A percentile compares a stretch with the other conserved stretches of the same genome.
Evolutionary conservation across 1,140 invertebrate species (phyloP).

Genomic region (Drosophila murphyi): DNA sequence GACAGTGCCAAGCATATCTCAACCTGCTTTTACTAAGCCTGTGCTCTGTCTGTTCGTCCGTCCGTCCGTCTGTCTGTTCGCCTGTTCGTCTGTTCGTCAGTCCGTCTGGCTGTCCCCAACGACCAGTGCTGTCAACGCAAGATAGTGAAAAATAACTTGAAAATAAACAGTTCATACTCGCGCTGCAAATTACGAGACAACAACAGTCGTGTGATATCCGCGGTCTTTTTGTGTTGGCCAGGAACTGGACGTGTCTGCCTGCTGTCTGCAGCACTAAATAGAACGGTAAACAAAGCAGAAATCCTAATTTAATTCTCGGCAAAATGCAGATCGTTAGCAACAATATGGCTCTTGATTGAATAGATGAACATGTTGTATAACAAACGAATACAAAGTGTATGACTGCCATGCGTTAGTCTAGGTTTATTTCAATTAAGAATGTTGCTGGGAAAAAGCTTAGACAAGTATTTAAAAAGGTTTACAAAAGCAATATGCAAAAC

Average conservation of each 20-base stretch:
- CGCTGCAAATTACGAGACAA: conserved; percentile 33
- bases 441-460: neutral
- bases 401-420: neutral
- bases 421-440: neutral
- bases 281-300: conserved; percentile 38
- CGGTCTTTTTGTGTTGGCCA: conserved; percentile 13
- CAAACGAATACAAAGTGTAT: conserved; percentile 16
- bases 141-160: conserved; percentile 65
- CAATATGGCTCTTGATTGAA: conserved; percentile 38
- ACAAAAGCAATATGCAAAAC: too few species aligned
- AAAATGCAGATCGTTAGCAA: conserved; percentile 38
- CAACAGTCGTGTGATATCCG: conserved; percentile 22
- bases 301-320: conserved; percentile 25
- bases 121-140: conserved; percentile 49
- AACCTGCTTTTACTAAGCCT: conserved; percentile 40
- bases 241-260: conserved; percentile 5
- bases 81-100: neutral
- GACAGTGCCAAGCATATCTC: conserved; percentile 33
- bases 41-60: neutral
- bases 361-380: conserved; percentile 11
- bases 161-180: conserved; percentile 57
- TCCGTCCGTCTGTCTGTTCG: neutral
- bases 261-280: conserved; percentile 21
- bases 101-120: neutral
- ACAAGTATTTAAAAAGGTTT: neutral